phyloP scores from a whole-genome alignment of 53 echinoderm and acorn worm species.

The Apostichopus leukothele region DNA sequence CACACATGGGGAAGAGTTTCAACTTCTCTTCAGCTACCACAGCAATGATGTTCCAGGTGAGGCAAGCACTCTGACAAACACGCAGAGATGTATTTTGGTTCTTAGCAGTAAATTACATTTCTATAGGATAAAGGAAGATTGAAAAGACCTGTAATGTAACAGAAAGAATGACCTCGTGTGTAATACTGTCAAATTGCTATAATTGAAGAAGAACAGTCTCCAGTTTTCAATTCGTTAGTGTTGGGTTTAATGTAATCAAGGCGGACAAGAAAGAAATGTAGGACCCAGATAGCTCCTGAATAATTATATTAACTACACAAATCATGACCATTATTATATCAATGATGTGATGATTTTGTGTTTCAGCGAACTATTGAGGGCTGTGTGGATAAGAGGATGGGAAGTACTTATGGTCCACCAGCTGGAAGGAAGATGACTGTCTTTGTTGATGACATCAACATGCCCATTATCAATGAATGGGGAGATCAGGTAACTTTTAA shows the following conservation, averaged over 20 bases:
- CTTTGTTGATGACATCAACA: constrained; percentile 97
- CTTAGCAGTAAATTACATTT: too few relatives aligned
- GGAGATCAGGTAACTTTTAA: constrained; percentile 80
- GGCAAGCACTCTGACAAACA: background rate
- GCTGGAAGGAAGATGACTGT: constrained; percentile 96
- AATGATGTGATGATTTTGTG: too few relatives aligned
- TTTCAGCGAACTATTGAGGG: constrained; percentile 92
- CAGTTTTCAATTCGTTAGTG: too few relatives aligned
- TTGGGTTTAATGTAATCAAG: background rate
- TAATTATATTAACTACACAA: background rate
- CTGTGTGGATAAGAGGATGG: constrained; percentile 98
- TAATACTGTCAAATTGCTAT: too few relatives aligned
- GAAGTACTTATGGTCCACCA: constrained; percentile 97
- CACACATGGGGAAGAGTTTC: constrained; percentile 92
- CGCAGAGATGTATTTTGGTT: too few relatives aligned
- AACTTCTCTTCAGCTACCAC: constrained; percentile 98
- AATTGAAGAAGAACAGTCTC: too few relatives aligned
- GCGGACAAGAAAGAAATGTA: background rate
- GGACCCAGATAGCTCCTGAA: background rate
- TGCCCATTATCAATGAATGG: constrained; percentile 99
- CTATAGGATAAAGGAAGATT: too few relatives aligned
- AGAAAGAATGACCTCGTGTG: too few relatives aligned
- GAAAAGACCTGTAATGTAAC: too few relatives aligned
- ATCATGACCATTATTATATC: too few relatives aligned
- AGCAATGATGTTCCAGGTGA: constrained; percentile 97